These are phyloP conservation scores for Varanus komodoensis DNA, from an alignment of 2,113 vertebrate genomes.

Conservation along the genomic window DNA sequence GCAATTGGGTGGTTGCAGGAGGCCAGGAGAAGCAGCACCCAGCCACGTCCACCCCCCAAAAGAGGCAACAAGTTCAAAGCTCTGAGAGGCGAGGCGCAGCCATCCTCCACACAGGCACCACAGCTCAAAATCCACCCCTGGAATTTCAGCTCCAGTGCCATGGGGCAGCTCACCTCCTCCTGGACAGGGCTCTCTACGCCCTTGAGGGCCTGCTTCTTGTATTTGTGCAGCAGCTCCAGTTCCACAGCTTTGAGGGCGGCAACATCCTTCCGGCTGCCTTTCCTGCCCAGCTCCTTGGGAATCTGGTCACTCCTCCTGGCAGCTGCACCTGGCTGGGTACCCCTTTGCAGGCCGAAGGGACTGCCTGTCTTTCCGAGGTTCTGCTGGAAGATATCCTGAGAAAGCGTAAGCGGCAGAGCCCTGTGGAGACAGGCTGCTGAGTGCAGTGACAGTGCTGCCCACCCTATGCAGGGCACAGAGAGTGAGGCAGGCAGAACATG, in stretches of 20 bases:
- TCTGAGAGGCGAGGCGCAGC: background rate
- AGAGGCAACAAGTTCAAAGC: background rate
- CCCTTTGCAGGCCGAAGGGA: slow-evolving; percentile 79
- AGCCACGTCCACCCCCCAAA: no score
- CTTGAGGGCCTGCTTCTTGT: slow-evolving; percentile 88
- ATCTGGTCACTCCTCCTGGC: slow-evolving; percentile 86
- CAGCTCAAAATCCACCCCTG: background rate
- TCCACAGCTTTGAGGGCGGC: slow-evolving; percentile 72
- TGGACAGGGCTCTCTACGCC: slow-evolving; percentile 61
- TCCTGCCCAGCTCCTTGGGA: slow-evolving; percentile 84
- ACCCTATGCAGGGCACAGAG: background rate
- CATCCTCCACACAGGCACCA: slow-evolving; percentile 39
- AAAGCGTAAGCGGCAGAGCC: slow-evolving; percentile 1
- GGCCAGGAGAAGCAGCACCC: no score
- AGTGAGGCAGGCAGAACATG: background rate
- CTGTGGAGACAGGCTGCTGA: no score
- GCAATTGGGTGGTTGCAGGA: background rate
- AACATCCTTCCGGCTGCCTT: slow-evolving; percentile 81
- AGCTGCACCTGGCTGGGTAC: slow-evolving; percentile 75
- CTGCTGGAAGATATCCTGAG: slow-evolving; percentile 90
- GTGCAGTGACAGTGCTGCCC: no score
- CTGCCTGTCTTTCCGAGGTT: slow-evolving; percentile 86
- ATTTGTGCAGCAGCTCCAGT: slow-evolving; percentile 87
- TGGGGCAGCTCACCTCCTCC: slow-evolving; percentile 14
- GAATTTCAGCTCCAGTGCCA: no score